Percentiles rank a stretch among this genome's conserved stretches.
Evolutionary conservation across 2,888 invertebrate species (phyloP).

Genomic region (Chloromyia formosa): DNA sequence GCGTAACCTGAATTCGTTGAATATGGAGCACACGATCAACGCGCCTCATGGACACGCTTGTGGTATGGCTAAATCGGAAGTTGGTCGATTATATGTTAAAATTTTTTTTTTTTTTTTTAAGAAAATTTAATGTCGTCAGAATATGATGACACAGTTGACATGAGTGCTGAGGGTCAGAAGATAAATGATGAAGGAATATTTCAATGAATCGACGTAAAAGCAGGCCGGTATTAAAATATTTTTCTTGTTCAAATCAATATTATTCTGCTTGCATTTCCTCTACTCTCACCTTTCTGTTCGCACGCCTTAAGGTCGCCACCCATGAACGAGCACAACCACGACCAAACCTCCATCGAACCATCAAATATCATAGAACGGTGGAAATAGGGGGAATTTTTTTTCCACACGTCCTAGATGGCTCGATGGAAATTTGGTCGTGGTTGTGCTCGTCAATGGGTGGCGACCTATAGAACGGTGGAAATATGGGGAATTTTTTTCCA

Average conservation of each 20-base stretch:
- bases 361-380: too few relatives aligned
- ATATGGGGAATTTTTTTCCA: too few relatives aligned
- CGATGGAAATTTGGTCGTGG: too few relatives aligned
- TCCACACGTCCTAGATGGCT: too few relatives aligned
- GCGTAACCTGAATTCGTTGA: constrained; percentile 79
- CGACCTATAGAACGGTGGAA: too few relatives aligned
- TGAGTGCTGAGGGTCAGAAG: constrained; percentile 45
- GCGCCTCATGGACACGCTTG: constrained; percentile 82
- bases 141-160: constrained; percentile 49
- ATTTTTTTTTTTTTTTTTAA: constrained; percentile 39
- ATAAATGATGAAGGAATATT: constrained; percentile 57
- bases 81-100: too few relatives aligned
- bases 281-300: neutral
- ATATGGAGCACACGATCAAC: constrained; percentile 82
- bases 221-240: constrained; percentile 56
- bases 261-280: too few relatives aligned
- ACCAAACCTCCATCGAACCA: too few relatives aligned
- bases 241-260: neutral
- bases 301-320: too few relatives aligned
- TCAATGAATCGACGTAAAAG: constrained; percentile 61
- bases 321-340: too few relatives aligned
- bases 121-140: constrained; percentile 48
- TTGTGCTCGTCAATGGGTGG: too few relatives aligned
- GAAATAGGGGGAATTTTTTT: too few relatives aligned
- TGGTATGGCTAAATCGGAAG: constrained; percentile 52